Evolutionary conservation across 1,140 invertebrate genomes (phyloP).

Genomic region (Ericerus pela): DNA sequence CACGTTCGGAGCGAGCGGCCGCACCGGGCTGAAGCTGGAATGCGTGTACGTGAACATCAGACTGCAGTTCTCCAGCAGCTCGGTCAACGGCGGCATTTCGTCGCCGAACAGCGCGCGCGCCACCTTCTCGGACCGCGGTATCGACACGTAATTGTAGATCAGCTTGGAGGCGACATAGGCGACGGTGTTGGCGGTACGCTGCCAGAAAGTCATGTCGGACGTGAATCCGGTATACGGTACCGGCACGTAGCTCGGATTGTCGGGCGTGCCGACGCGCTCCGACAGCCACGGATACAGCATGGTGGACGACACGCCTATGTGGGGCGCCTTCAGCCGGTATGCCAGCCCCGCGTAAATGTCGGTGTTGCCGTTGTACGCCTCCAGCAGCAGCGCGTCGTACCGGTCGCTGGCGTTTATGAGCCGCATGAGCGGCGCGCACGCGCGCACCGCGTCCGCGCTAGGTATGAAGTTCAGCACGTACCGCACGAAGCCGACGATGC

Average conservation of each 20-base stretch:
- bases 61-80: conserved; percentile 19
- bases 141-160: background rate
- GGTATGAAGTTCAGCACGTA: background rate
- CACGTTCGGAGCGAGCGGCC: conserved; percentile 25
- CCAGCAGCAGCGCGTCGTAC: background rate
- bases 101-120: background rate
- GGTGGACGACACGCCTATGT: conserved; percentile 39
- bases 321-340: conserved; percentile 30
- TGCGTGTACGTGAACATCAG: conserved; percentile 29
- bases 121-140: background rate
- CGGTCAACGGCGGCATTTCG: conserved; percentile 34
- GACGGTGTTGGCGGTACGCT: conserved; percentile 12
- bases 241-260: conserved; percentile 20
- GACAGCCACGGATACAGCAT: conserved; percentile 42
- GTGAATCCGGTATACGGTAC: conserved; percentile 1
- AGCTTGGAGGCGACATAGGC: background rate
- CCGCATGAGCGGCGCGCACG: background rate
- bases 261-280: conserved; percentile 25
- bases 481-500: background rate
- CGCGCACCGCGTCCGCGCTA: background rate
- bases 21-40: conserved; percentile 3
- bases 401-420: background rate
- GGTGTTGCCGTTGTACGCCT: conserved; percentile 5
- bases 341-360: conserved; percentile 23
- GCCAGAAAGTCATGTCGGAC: background rate